Evolutionary conservation across 2,797 vertebrate genomes (phyloP).

Genomic region (Neosilurus mollespiculum): DNA sequence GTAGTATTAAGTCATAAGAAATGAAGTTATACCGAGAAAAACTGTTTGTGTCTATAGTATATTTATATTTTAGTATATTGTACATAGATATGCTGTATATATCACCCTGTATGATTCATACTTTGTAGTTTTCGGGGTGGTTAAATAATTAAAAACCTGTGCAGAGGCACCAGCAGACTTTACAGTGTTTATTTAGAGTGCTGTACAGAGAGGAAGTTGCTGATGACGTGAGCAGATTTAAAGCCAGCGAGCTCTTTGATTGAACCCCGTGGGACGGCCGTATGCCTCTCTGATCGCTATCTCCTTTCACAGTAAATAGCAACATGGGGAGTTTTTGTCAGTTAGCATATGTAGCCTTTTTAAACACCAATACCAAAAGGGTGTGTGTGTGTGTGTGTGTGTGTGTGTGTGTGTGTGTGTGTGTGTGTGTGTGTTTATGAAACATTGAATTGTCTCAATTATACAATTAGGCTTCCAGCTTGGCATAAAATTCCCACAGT

Average conservation of each 20-base stretch:
- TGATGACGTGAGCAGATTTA: constrained; percentile 12
- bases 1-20: background rate
- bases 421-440: background rate
- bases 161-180: background rate
- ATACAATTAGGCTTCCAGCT: constrained; percentile 23
- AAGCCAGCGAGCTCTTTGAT: background rate
- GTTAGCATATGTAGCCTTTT: background rate
- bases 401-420: no score
- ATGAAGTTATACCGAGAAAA: background rate
- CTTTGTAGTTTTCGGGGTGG: background rate
- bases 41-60: background rate
- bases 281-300: constrained; percentile 17
- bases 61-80: background rate
- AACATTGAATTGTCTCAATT: constrained; percentile 5
- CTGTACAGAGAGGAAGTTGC: constrained; percentile 6
- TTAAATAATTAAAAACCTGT: background rate
- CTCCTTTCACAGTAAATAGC: background rate
- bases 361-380: background rate
- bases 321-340: background rate
- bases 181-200: background rate
- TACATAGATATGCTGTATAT: no score
- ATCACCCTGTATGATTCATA: background rate
- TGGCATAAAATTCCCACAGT: constrained; percentile 30
- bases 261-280: constrained; percentile 6
- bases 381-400: no score